Conservation (phyloP, 92 coral and sea anemone genomes). For the Umimayanthus chanpuru region DNA sequence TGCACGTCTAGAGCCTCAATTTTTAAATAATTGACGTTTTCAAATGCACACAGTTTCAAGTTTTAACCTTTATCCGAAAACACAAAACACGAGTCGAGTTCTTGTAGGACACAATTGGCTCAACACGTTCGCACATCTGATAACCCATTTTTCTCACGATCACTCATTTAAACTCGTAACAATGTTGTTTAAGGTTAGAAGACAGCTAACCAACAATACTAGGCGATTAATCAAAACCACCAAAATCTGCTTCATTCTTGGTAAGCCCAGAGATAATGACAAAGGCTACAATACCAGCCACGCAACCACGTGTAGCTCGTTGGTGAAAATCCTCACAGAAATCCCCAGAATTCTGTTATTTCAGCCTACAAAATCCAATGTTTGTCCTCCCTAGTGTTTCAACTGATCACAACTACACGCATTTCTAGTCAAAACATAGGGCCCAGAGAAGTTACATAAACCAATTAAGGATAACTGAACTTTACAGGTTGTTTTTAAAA, state of each 20-base stretch:
- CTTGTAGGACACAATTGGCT: constrained; percentile 66
- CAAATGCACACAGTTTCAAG: constrained; percentile 57
- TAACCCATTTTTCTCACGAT: constrained; percentile 63
- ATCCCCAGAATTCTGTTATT: background rate
- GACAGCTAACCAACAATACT: constrained; percentile 74
- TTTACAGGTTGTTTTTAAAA: background rate
- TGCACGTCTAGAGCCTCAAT: constrained; percentile 83
- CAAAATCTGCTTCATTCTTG: constrained; percentile 86
- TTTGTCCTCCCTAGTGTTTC: background rate
- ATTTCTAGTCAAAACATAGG: background rate
- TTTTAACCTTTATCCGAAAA: constrained; percentile 52
- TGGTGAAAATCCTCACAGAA: constrained; percentile 32
- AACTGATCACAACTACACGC: background rate
- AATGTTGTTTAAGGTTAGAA: constrained; percentile 72
- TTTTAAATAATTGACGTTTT: constrained; percentile 89
- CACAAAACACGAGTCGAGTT: constrained; percentile 69
- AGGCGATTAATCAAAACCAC: constrained; percentile 73
- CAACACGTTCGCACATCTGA: constrained; percentile 82
- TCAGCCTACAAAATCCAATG: background rate
- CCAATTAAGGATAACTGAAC: background rate
- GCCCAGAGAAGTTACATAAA: background rate
- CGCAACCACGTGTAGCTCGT: constrained; percentile 51
- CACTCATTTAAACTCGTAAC: constrained; percentile 62
- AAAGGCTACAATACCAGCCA: constrained; percentile 59
- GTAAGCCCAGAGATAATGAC: constrained; percentile 72